phyloP scores from a whole-genome alignment of 2,888 invertebrate species.

The Bugulina stolonifera region DNA sequence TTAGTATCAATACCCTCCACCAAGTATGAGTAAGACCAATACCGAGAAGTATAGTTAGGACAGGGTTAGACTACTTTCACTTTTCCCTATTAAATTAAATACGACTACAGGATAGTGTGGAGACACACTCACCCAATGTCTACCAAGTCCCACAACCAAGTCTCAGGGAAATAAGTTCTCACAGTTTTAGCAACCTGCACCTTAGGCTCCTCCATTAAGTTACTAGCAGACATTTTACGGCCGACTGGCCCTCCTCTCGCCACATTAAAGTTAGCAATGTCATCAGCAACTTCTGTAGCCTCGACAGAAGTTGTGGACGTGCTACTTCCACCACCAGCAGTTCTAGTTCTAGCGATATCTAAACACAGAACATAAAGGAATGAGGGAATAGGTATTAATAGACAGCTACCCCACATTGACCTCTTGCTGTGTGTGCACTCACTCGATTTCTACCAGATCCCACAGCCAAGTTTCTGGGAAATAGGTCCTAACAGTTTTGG shows the following conservation, averaged over 20 bases:
- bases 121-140: constrained; percentile 3
- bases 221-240: neutral
- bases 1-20: no score
- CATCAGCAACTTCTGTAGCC: neutral
- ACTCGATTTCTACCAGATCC: constrained; percentile 37
- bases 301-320: no score
- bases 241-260: neutral
- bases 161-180: constrained; percentile 12
- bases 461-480: constrained; percentile 47
- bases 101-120: no score
- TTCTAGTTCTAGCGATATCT: neutral
- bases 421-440: neutral
- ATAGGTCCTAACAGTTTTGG: constrained; percentile 28
- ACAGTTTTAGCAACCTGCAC: neutral
- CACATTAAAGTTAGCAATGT: no score
- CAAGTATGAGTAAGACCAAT: no score
- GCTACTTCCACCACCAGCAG: no score
- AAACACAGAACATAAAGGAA: neutral
- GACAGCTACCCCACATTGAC: neutral
- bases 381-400: no score
- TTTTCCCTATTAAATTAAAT: no score
- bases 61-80: no score
- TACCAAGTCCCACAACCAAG: constrained; percentile 14
- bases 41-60: no score
- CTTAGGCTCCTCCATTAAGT: neutral